Evolutionary conservation across 2,797 vertebrate species (phyloP).

Genomic region (Neosalanx taihuensis): DNA sequence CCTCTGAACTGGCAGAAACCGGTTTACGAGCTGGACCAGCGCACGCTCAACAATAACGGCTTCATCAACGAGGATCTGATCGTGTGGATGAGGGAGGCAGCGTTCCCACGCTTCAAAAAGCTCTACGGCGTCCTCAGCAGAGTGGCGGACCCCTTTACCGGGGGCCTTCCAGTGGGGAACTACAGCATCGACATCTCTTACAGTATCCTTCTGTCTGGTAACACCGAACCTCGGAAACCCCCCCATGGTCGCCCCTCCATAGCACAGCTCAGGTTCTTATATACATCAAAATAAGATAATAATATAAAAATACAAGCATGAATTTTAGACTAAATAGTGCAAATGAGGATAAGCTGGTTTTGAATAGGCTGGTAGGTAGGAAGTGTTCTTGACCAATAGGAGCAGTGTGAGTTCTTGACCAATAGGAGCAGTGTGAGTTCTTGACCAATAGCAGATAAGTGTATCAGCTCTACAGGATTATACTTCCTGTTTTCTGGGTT

Average conservation of each 20-base stretch:
- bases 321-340: too few relatives aligned
- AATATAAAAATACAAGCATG: too few relatives aligned
- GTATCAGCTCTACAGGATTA: neutral
- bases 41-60: constrained; percentile 76
- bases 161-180: constrained; percentile 81
- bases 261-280: too few relatives aligned
- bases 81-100: constrained; percentile 90
- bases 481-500: neutral
- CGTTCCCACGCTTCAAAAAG: constrained; percentile 89
- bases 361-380: too few relatives aligned
- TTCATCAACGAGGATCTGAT: constrained; percentile 87
- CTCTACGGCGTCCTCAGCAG: constrained; percentile 79
- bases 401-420: too few relatives aligned
- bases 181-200: constrained; percentile 81
- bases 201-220: constrained; percentile 81
- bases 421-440: too few relatives aligned
- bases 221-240: too few relatives aligned
- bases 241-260: too few relatives aligned
- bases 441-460: too few relatives aligned
- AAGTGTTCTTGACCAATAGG: too few relatives aligned
- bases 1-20: constrained; percentile 82
- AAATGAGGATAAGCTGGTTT: too few relatives aligned
- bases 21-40: constrained; percentile 72
- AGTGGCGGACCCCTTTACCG: constrained; percentile 46
- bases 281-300: too few relatives aligned